These are phyloP conservation scores for Cataglyphis cursor DNA, from an alignment of 2,888 invertebrate genomes.

Conservation along the genomic window DNA sequence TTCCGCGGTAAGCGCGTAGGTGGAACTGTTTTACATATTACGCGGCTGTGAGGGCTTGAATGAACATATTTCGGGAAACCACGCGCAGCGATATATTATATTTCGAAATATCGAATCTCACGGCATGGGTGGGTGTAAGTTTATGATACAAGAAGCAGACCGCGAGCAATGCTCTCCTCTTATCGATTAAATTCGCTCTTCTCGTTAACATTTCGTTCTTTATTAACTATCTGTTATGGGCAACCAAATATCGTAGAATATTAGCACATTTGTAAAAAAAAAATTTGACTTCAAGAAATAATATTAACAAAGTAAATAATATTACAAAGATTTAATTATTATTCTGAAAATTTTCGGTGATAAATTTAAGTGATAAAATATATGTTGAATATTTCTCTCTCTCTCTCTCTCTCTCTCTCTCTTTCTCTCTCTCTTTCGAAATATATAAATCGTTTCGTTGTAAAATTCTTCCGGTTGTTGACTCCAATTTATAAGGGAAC, in stretches of 20 bases:
- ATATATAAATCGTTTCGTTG: slow-evolving; percentile 12
- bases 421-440: no score
- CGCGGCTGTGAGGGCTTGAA: slow-evolving; percentile 59
- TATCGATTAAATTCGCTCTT: background rate
- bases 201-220: background rate
- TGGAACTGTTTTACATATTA: slow-evolving; percentile 65
- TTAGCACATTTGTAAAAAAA: background rate
- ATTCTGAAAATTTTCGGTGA: background rate
- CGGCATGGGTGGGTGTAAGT: slow-evolving; percentile 40
- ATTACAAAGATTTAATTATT: background rate
- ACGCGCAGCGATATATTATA: slow-evolving; percentile 7
- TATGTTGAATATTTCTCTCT: background rate
- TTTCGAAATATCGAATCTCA: slow-evolving; percentile 34
- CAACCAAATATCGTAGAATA: background rate
- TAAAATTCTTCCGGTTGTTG: background rate
- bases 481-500: background rate
- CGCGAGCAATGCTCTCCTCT: background rate
- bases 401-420: background rate
- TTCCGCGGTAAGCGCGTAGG: slow-evolving; percentile 59
- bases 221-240: background rate
- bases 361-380: background rate
- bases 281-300: background rate
- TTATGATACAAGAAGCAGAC: slow-evolving; percentile 3
- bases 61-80: slow-evolving; percentile 63
- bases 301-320: background rate